Percentiles rank a stretch among this genome's conserved stretches.
Evolutionary conservation across 2,113 vertebrate species (phyloP).

Genomic region (Aegithalos caudatus): DNA sequence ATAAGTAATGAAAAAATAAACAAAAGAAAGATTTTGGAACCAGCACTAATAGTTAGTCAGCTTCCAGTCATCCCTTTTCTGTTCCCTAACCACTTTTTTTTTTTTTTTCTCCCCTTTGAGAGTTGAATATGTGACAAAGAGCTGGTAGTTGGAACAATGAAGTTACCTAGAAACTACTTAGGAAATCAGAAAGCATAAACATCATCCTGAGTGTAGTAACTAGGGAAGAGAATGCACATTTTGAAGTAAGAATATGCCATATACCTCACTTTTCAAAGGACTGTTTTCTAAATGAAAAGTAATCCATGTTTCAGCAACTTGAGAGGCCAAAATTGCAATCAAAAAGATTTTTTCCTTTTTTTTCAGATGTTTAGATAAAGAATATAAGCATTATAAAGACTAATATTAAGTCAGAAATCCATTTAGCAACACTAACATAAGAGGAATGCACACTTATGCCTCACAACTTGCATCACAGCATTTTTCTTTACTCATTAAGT

Average conservation of each 20-base stretch:
- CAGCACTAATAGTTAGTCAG: background rate
- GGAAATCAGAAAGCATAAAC: background rate
- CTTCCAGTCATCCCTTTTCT: background rate
- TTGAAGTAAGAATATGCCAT: background rate
- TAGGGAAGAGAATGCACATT: background rate
- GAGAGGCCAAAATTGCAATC: background rate
- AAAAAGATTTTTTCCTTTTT: background rate
- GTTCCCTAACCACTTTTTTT: background rate
- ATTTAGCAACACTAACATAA: background rate
- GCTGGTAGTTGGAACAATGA: background rate
- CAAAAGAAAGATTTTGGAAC: background rate
- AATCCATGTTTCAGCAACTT: rapidly evolving
- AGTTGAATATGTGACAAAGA: background rate
- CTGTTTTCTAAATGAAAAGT: background rate
- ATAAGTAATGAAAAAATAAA: background rate
- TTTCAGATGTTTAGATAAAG: background rate
- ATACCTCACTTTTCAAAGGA: background rate
- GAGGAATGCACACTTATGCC: background rate
- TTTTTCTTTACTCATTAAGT: background rate
- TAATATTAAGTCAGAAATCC: background rate
- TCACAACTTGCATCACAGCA: background rate
- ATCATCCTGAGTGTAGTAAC: background rate
- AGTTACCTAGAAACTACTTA: background rate
- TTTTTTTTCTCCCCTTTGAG: no score
- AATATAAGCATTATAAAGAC: background rate